Base-by-base conservation (phyloP, 2,113 vertebrate species). In the Elephas maximus region DNA sequence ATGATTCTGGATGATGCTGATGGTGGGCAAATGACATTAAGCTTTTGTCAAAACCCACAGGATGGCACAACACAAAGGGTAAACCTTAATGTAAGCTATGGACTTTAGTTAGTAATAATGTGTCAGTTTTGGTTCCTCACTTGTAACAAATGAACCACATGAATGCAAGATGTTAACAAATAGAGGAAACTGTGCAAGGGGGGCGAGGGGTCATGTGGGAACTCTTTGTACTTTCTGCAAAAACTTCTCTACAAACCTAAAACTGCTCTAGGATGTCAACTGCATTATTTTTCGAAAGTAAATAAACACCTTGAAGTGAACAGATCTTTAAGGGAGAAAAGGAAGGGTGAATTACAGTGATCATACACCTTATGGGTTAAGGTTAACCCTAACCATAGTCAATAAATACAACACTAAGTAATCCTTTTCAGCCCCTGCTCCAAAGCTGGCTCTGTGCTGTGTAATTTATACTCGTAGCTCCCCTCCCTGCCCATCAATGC, bases 391-490 rank as follows among this genome's bases (percentile, higher is more conserved):
- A 73, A 73, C 17, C n/a, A n/a, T 37, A 4, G 15, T 28, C 8
- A 1, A 1, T 10, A 1, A 4, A 30, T 3, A 23, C 24, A 57
- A 14, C 6, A 8, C 48, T 1, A 8, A 45, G 51, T 3, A 24
- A 5, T 28, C 1, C 12, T 0, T 14, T 3, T 23, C 0, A 24
- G 78, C 1, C 44, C 41, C 45, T 18, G 26, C 0, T 5, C 83
- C 0, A 74, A 48, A 11, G 24, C 12, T 6, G 37, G 71, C 21
- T 15, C 2, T 5, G 7, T 14, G 44, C 45, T 86, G 81, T 37
- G 37, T 18, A 12, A 53, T 9, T n/a, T 3, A 57, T 17, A 1
- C 57, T 33, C n/a, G n/a, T 7, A 23, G 62, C 11, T 48, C 37
- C 21, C 7, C 4, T 67, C 18, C 11, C 26, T 18, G 1, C n/a